phyloP scores from a whole-genome alignment of 2,797 vertebrate genomes.

The Enteromius treurensis region DNA sequence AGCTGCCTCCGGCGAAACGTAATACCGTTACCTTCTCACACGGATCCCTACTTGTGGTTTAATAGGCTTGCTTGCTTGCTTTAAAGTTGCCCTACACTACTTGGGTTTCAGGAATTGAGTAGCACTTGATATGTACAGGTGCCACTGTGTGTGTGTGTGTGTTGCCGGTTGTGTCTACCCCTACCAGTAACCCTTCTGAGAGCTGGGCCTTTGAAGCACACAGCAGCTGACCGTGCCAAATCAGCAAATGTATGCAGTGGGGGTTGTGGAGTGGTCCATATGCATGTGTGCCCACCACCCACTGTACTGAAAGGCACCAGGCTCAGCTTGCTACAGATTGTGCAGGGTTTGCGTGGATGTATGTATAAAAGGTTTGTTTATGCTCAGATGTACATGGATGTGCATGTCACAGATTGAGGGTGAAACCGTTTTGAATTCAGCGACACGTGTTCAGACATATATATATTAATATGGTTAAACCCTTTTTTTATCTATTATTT shows the following conservation, averaged over 20 bases:
- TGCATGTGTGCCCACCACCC: constrained; percentile 43
- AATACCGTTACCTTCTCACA: constrained; percentile 48
- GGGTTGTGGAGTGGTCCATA: constrained; percentile 24
- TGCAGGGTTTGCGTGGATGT: constrained; percentile 38
- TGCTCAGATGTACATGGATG: not conserved
- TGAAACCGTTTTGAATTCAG: not conserved
- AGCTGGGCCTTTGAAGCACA: constrained; percentile 51
- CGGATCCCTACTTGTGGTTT: constrained; percentile 57
- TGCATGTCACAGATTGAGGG: not conserved
- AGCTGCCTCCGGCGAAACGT: constrained; percentile 38
- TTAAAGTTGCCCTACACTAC: constrained; percentile 4
- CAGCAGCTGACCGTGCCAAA: constrained; percentile 73
- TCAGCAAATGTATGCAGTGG: constrained; percentile 59
- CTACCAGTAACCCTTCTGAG: not conserved
- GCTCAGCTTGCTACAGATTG: constrained; percentile 23
- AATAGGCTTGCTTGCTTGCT: constrained; percentile 46
- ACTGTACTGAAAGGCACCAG: constrained; percentile 26
- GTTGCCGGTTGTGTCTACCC: not conserved
- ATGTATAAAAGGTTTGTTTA: constrained; percentile 10
- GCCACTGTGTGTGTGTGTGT: not conserved
- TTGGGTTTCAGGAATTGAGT: constrained; percentile 41
- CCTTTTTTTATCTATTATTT: too few species aligned
- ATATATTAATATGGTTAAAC: too few species aligned
- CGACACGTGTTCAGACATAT: not conserved
- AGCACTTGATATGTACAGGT: constrained; percentile 29